Conservation (phyloP, 1,140 invertebrate genomes). For the Acromyrmex heyeri region DNA sequence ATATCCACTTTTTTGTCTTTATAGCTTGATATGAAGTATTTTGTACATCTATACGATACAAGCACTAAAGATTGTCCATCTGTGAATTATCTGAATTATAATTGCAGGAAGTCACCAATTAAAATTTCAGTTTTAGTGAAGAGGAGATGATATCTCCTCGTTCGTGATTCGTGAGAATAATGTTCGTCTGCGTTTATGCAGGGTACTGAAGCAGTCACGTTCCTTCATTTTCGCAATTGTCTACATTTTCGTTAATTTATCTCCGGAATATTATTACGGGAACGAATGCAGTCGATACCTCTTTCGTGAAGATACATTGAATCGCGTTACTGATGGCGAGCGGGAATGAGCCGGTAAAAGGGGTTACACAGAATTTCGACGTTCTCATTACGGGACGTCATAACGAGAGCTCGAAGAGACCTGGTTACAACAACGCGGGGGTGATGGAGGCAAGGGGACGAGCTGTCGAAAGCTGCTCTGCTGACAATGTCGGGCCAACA, state of each 20-base stretch:
- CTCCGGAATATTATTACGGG: background rate
- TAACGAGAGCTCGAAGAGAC: conserved; percentile 66
- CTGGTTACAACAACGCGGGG: conserved; percentile 36
- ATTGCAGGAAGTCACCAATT: background rate
- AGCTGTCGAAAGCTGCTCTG: conserved; percentile 70
- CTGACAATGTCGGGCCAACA: conserved; percentile 75
- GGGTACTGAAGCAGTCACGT: background rate
- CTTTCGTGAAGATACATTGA: conserved; percentile 40
- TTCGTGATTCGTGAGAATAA: background rate
- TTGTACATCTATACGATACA: background rate
- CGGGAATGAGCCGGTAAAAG: conserved; percentile 51
- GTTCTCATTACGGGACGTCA: conserved; percentile 73
- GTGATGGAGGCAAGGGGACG: background rate
- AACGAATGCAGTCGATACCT: conserved; percentile 8
- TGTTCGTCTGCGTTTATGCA: background rate
- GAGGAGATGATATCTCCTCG: background rate
- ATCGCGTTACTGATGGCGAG: conserved; percentile 51
- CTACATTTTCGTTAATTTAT: conserved; percentile 38
- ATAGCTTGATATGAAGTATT: background rate
- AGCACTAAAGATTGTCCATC: background rate
- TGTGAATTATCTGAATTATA: background rate
- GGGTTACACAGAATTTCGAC: conserved; percentile 69
- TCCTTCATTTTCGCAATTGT: background rate
- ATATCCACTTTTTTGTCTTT: background rate
- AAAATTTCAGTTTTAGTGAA: conserved; percentile 20